phyloP scores from a whole-genome alignment of 2,888 invertebrate species.

The Ceraclea dissimilis region DNA sequence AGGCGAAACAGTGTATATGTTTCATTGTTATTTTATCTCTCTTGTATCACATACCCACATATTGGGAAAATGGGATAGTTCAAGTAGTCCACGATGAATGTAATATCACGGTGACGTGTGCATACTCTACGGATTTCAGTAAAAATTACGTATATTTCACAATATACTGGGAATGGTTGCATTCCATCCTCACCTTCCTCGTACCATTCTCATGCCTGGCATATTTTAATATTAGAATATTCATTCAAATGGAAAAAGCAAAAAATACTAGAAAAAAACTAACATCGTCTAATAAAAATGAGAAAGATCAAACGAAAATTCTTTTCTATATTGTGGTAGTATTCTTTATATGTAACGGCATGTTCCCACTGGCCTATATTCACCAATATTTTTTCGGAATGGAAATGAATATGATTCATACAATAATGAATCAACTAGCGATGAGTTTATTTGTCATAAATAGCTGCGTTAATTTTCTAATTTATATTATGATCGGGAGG shows the following conservation, averaged over 20 bases:
- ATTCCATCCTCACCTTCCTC: conserved; percentile 1
- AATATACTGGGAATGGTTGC: conserved; percentile 5
- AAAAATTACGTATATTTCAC: conserved; percentile 1
- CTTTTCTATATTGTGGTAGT: conserved; percentile 3
- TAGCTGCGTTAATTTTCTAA: conserved; percentile 3
- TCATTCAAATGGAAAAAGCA: neutral
- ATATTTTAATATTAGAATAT: neutral
- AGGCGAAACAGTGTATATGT: neutral
- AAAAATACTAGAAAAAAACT: neutral
- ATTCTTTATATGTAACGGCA: neutral
- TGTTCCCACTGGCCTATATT: neutral
- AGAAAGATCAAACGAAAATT: conserved; percentile 6
- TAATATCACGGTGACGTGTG: conserved; percentile 2
- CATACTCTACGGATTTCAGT: conserved; percentile 1
- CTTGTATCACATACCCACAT: conserved; percentile 1
- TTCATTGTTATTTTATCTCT: neutral
- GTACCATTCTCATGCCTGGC: neutral
- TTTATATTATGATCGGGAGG: conserved; percentile 1
- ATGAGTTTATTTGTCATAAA: conserved; percentile 5
- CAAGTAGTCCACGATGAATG: conserved; percentile 1
- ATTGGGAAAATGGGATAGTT: neutral
- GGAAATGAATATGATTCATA: neutral
- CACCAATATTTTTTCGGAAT: neutral
- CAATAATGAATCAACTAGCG: neutral
- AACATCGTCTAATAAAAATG: neutral